Evolutionary conservation across 1,140 invertebrate genomes (phyloP), one percentile per base, ranked within the genome.

Genomic region (Drosophila prosaltans): DNA sequence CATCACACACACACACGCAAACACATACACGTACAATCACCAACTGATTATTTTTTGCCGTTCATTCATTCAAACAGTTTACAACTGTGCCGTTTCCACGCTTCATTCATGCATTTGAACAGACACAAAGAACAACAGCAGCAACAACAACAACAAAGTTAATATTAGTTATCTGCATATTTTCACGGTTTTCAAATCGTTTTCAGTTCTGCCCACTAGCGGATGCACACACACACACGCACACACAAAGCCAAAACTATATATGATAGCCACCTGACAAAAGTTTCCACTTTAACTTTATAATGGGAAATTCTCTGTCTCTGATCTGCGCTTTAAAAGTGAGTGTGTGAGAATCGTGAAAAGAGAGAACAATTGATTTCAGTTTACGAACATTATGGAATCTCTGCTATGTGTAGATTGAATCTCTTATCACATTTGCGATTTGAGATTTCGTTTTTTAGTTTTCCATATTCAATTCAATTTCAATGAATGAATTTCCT

Each of bases 151-250:
- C 45, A 51, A 24, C 16, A 48, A 86, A 88, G 80, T 83, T 88
- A 88, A 88, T 88, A 88, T 88, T 89, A 89, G 83, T 88, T 88
- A 88, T 88, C 84, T 88, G 84, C 84, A 88, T 88, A 89, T 88
- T 88, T 88, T 88, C 83, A 88, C 80, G 83, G 83, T 86, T 86
- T 63, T 83, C 73, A 69, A 83, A 74, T 80, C 78, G 79, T 67
- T 75, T 58, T 43, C 21, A 51, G 45, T 51, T 57, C 83, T 86
- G 84, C 83, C 83, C 83, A 88, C 83, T 69, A 80, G 76, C 83
- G 83, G 83, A 88, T 86, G 69, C 60, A 55, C 59, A 70, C 65
- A 77, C 65, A 76, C 43, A 65, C 58, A 73, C 21, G 62, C 43
- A 64, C 54, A 71, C 39, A 43, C 61, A 64, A 26, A 16, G 16